Conservation (phyloP, 2,113 vertebrate species). For the Azemiops feae region DNA sequence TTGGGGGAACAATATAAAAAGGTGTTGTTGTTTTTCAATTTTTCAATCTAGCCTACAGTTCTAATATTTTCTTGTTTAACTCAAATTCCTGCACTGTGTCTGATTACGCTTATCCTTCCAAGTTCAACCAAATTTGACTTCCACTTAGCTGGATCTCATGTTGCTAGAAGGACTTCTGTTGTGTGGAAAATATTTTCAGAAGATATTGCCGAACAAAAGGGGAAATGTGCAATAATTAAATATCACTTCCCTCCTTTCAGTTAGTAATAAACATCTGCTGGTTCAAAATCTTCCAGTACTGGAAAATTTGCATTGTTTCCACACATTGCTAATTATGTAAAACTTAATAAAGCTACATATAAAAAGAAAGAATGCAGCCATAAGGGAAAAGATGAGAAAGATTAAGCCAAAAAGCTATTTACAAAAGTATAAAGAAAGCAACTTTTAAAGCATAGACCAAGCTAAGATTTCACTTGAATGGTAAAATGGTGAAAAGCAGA, state of each 20-base stretch:
- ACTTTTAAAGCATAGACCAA: constrained; percentile 1
- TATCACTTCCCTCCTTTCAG: background rate
- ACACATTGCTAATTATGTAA: background rate
- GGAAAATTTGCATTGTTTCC: background rate
- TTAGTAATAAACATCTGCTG: background rate
- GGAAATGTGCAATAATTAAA: background rate
- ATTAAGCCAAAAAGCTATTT: background rate
- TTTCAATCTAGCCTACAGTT: background rate
- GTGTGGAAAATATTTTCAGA: background rate
- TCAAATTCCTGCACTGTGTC: background rate
- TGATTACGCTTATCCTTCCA: background rate
- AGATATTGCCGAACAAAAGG: too few species aligned
- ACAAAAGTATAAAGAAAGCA: background rate
- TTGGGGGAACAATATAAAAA: background rate
- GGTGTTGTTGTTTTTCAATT: background rate
- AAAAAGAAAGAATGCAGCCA: background rate
- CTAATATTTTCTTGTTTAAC: background rate
- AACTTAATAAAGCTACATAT: background rate
- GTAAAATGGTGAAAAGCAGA: background rate
- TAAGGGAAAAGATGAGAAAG: background rate
- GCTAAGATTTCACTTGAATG: background rate
- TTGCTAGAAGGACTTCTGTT: background rate
- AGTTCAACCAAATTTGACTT: background rate
- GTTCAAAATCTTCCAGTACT: background rate
- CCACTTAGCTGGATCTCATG: background rate